These are phyloP conservation scores for Pachydiplax longipennis DNA, from an alignment of 2,888 invertebrate species.

Conservation along the genomic window DNA sequence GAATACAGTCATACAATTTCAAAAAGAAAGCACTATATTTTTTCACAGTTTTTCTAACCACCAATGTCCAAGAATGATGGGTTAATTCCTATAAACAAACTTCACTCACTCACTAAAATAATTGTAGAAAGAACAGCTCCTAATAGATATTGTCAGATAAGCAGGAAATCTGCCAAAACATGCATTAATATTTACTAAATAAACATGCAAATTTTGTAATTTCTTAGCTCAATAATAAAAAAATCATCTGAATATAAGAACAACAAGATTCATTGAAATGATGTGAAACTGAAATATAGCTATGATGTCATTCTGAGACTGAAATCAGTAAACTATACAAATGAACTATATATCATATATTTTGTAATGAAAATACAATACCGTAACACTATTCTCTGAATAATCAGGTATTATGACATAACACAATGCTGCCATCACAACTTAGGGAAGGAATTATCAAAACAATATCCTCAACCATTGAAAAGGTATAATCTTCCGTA, in stretches of 20 bases:
- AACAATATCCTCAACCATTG: neutral
- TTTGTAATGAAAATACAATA: neutral
- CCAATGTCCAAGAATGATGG: neutral
- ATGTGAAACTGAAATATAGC: neutral
- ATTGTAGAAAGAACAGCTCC: neutral
- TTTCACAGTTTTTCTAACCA: neutral
- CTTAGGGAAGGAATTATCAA: neutral
- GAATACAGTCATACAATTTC: neutral
- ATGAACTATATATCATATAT: neutral
- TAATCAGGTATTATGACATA: neutral
- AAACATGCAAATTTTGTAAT: neutral
- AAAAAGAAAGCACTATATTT: neutral
- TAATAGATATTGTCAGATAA: neutral
- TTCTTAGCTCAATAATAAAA: neutral
- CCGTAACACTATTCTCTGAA: neutral
- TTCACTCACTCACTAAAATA: neutral
- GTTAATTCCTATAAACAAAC: neutral
- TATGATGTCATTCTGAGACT: neutral
- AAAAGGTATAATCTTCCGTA: neutral
- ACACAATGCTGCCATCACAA: neutral
- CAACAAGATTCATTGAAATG: neutral
- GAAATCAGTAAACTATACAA: too few relatives aligned
- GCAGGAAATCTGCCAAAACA: neutral
- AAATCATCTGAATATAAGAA: neutral
- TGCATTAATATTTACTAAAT: neutral